These are phyloP conservation scores for Danaus melanippus DNA, from an alignment of 1,140 invertebrate genomes.

Conservation along the genomic window DNA sequence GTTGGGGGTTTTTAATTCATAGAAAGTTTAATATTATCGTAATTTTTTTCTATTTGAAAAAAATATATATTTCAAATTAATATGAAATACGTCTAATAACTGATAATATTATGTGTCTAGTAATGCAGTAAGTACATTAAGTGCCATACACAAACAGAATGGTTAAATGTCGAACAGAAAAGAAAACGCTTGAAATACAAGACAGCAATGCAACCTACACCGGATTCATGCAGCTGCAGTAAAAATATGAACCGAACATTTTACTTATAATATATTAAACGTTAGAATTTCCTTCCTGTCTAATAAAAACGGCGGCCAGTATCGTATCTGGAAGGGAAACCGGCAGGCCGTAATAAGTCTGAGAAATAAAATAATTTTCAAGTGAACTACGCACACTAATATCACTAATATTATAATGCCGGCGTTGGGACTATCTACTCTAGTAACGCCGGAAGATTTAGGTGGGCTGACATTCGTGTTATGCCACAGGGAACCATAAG, in stretches of 20 bases:
- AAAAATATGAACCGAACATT: constrained; percentile 46
- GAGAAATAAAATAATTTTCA: constrained; percentile 67
- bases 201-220: constrained; percentile 23
- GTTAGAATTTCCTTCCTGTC: constrained; percentile 69
- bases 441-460: constrained; percentile 64
- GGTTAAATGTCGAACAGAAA: neutral
- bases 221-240: constrained; percentile 24
- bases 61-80: no score
- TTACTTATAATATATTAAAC: constrained; percentile 57
- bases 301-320: constrained; percentile 59
- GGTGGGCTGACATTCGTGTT: constrained; percentile 32
- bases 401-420: constrained; percentile 69
- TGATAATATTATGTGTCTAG: no score
- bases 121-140: neutral
- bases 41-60: no score
- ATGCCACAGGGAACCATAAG: constrained; percentile 29
- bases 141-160: neutral
- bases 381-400: constrained; percentile 65
- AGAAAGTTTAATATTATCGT: neutral
- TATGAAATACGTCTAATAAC: no score
- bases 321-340: constrained; percentile 53
- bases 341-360: constrained; percentile 65
- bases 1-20: constrained; percentile 5
- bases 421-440: constrained; percentile 54
- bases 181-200: constrained; percentile 9